Percentiles rank a stretch among this genome's conserved stretches.
Evolutionary conservation across 2,113 vertebrate species (phyloP).

Genomic region (Trogon surrucura): DNA sequence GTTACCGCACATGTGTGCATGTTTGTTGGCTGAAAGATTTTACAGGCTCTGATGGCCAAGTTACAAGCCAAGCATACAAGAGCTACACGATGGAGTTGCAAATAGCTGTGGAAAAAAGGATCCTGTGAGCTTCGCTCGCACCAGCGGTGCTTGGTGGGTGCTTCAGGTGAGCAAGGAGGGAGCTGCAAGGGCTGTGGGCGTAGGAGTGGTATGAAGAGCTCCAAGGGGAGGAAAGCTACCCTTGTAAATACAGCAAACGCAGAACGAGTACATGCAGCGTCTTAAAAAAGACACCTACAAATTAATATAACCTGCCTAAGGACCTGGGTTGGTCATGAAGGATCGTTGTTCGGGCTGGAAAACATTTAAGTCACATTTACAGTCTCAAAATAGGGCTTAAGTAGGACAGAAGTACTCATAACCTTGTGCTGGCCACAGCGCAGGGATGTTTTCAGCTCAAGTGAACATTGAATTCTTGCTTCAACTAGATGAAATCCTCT

Average conservation of each 20-base stretch:
- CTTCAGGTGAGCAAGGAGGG: background rate
- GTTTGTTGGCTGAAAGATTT: background rate
- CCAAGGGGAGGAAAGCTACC: background rate
- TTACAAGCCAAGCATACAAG: background rate
- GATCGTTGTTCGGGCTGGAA: background rate
- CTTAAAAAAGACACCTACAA: background rate
- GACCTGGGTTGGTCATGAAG: background rate
- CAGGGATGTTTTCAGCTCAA: background rate
- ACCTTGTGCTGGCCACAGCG: background rate
- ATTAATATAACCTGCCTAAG: accelerated
- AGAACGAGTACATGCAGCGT: accelerated
- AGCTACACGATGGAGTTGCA: background rate
- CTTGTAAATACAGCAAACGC: background rate
- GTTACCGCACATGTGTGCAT: background rate
- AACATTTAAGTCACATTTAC: background rate
- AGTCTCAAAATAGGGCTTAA: background rate
- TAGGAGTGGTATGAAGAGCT: background rate
- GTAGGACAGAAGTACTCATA: background rate
- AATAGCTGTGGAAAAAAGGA: background rate
- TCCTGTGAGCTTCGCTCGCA: background rate
- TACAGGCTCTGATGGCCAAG: background rate
- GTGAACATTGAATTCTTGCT: background rate
- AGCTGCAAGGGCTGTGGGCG: background rate
- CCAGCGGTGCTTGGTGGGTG: background rate
- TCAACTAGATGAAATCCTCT: background rate